These are phyloP conservation scores for Abramis brama DNA, from an alignment of 2,113 vertebrate species.

Conservation along the genomic window DNA sequence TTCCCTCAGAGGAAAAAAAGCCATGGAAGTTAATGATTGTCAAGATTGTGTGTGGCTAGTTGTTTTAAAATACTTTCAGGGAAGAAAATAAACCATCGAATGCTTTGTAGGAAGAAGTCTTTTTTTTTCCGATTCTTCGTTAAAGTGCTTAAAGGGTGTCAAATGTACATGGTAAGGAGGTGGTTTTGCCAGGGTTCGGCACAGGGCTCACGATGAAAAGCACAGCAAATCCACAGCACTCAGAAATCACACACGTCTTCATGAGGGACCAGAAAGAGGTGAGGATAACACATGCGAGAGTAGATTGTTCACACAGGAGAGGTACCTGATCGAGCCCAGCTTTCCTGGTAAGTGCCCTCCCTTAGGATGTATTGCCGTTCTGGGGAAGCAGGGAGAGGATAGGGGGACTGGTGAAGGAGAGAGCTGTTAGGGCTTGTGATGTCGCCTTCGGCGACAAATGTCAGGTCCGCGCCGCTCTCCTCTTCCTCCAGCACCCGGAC, in stretches of 20 bases:
- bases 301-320: conserved; percentile 74
- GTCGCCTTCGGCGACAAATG: conserved; percentile 90
- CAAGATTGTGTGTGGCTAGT: conserved; percentile 15
- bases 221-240: conserved; percentile 57
- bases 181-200: conserved; percentile 49
- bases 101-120: conserved; percentile 37
- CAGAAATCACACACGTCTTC: conserved; percentile 49
- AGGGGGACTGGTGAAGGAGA: conserved; percentile 81
- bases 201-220: conserved; percentile 36
- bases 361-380: conserved; percentile 71
- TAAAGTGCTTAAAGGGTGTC: conserved; percentile 59
- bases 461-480: conserved; percentile 87
- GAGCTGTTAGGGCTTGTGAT: conserved; percentile 90
- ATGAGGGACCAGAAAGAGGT: conserved; percentile 50
- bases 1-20: conserved; percentile 4
- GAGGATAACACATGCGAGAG: neutral
- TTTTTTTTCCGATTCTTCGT: conserved; percentile 39
- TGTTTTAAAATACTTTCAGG: conserved; percentile 34
- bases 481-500: conserved; percentile 88
- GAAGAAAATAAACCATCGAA: conserved; percentile 33
- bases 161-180: conserved; percentile 53
- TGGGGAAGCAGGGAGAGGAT: conserved; percentile 70
- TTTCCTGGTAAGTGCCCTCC: conserved; percentile 74
- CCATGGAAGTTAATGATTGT: conserved; percentile 44
- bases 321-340: conserved; percentile 91